A percentile compares a stretch with the other conserved stretches of the same genome.
phyloP scores from a whole-genome alignment of 2,113 vertebrate species.

The Lagopus leucura region DNA sequence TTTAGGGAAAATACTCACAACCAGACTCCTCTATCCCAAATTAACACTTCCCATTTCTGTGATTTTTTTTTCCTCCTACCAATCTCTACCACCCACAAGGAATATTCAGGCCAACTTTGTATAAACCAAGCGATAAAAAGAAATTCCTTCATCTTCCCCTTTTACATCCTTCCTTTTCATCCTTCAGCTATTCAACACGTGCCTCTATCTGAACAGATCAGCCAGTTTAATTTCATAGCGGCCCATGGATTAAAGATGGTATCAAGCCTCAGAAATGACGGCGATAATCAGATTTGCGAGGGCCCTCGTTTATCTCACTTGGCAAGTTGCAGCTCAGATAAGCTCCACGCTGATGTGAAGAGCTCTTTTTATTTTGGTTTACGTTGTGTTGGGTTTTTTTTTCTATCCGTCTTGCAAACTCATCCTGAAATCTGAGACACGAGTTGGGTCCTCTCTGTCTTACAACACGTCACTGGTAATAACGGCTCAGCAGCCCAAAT shows the following conservation, averaged over 20 bases:
- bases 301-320: slow-evolving; percentile 34
- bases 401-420: slow-evolving; percentile 41
- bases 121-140: background rate
- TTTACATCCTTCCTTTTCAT: slow-evolving; percentile 14
- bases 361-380: background rate
- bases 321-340: slow-evolving; percentile 23
- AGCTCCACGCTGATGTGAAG: background rate
- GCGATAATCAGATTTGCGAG: slow-evolving; percentile 50
- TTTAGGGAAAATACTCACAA: background rate
- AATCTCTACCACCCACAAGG: background rate
- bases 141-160: slow-evolving; percentile 7
- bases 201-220: background rate
- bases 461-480: slow-evolving; percentile 37
- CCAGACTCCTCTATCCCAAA: background rate
- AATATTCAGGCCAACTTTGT: background rate
- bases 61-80: background rate
- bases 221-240: slow-evolving; percentile 54
- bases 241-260: slow-evolving; percentile 18
- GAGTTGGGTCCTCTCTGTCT: slow-evolving; percentile 47
- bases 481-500: slow-evolving; percentile 55
- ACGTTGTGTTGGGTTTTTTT: background rate
- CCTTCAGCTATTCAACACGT: background rate
- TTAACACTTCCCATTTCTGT: background rate
- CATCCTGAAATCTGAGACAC: slow-evolving; percentile 22
- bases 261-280: slow-evolving; percentile 33